Evolutionary conservation across 2,113 vertebrate species (phyloP), one percentile per base, ranked within the genome.

Genomic region (Pleuronectes platessa): DNA sequence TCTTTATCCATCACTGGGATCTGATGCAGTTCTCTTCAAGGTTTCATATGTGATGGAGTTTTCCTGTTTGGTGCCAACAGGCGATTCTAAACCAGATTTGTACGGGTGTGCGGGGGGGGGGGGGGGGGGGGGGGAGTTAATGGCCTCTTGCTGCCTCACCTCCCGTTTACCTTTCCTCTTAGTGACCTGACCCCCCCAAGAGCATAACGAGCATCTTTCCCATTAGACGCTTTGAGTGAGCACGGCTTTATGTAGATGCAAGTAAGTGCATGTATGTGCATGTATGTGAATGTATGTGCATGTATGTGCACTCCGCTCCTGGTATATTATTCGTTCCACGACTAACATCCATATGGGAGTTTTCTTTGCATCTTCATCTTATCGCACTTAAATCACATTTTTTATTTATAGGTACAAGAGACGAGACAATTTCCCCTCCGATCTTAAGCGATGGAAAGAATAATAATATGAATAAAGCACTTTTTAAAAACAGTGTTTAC

Each of bases 1-100:
- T 77, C 68, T 87, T 86, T 84, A 84, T 87, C 83, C 75, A 78
- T 60, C 37, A 18, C 12, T 13, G 26, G n/a, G 47, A 84, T 79
- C 56, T 55, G 61, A 64, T 71, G 35, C 9, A 21, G 31, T 54
- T 64, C 54, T 67, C 4, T 51, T 37, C 54, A 65, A 35, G 31
- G 49, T 65, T 71, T 70, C 47, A 24, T 76, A 35, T 76, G 47
- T 56, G 72, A 76, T 35, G 20, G 18, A 23, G 47, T 9, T 74
- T 77, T 73, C 26, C 77, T 62, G 73, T 61, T 61, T 65, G 51
- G 37, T 20, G 49, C 13, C 42, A 35, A 51, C 66, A 54, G 67
- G 37, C 23, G 66, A 62, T 64, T 72, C 64, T 3, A 64, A 47
- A 64, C 54, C 10, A 51, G n/a, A 2, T 68, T 69, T 42, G 10